Conservation (phyloP, 2,113 vertebrate species). For the Callocephalon fimbriatum region DNA sequence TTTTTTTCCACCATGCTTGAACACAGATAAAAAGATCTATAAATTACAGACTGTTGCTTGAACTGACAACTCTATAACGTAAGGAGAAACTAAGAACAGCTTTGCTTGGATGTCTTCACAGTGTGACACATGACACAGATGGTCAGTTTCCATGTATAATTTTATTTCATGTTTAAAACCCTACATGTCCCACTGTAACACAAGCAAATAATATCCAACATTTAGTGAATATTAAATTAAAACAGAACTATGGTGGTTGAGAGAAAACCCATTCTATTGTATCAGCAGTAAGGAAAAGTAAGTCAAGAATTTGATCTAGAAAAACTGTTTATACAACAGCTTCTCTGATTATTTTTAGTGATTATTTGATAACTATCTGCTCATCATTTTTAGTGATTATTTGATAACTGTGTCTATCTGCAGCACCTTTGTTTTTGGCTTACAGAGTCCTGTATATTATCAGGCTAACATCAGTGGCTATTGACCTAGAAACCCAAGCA, state of each 20-base stretch:
- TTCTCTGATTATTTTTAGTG: background rate
- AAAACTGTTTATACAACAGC: background rate
- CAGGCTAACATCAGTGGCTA: background rate
- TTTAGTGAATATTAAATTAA: background rate
- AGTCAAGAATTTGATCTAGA: background rate
- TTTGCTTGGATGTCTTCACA: background rate
- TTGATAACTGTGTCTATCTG: background rate
- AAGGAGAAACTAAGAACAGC: background rate
- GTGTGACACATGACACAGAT: background rate
- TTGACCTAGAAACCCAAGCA: background rate
- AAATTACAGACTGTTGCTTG: background rate
- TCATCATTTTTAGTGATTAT: background rate
- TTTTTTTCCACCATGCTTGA: background rate
- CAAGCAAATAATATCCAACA: background rate
- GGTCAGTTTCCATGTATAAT: background rate
- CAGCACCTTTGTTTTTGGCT: background rate
- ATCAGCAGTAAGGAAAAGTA: background rate
- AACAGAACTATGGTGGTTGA: background rate
- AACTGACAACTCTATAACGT: background rate
- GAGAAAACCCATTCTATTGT: background rate
- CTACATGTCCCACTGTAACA: background rate
- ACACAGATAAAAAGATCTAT: background rate
- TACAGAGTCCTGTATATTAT: background rate
- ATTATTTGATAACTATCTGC: background rate
- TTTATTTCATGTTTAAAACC: background rate